Evolutionary conservation across 2,888 invertebrate genomes (phyloP), one percentile per base, ranked within the genome.

Genomic region (Caenorhabditis doughertyi): DNA sequence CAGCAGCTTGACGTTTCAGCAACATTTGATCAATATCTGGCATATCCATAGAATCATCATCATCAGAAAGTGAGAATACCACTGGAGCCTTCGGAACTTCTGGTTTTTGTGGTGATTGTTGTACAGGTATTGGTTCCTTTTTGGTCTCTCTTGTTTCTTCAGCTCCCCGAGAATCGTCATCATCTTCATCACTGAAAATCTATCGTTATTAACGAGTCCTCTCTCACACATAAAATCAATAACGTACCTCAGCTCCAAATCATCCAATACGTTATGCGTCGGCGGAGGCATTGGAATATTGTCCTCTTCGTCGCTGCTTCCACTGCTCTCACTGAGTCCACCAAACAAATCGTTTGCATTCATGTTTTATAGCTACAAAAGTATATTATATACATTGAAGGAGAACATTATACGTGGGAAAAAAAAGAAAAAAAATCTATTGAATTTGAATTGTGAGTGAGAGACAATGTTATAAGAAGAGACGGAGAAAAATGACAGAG

Each of bases 41-140:
- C 82, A 82, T 82, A 21, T 82, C 82, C 72, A 77, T 60, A 0
- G 82, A 71, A 42, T 82, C 77, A 53, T 82, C 82, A 29, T 73
- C 82, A n/a, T 62, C 82, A 4, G 82, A 82, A 0, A 82, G 32
- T 1, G 82, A 65, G 25, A 82, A 82, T 29, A 81, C 51, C 2
- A 81, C 81, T 58, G 74, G 76, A 13, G 62, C 35, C 39, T 35
- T 42, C 21, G 72, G 29, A 2, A 18, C 21, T 4, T 21, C 2
- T 5, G 32, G 21, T 11, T 13, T 65, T 53, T 11, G 3, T 9
- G 4, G 13, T 2, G 23, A 2, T 49, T 47, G 35, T 13, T 35
- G 23, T n/a, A 9, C 32, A n/a, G 42, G 39, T 21, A 0, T 18
- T 27, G 13, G 7, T 32, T 49, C 25, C 18, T 65, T 35, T 32